These are phyloP conservation scores for Eupithecia pulchellata DNA, from an alignment of 2,888 invertebrate species.

Conservation along the genomic window DNA sequence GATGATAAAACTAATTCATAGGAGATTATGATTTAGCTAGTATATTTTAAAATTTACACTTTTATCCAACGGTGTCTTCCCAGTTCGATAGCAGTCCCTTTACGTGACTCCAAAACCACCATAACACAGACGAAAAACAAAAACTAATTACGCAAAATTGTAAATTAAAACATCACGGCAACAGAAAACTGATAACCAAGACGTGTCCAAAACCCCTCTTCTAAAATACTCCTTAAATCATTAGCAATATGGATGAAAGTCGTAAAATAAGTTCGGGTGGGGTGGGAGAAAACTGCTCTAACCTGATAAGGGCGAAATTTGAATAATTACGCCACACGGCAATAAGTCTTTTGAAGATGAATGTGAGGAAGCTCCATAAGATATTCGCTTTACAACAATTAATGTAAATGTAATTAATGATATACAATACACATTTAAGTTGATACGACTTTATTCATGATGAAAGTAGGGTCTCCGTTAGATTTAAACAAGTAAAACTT, in stretches of 20 bases:
- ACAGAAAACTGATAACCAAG: slow-evolving; percentile 53
- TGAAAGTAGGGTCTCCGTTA: not conserved
- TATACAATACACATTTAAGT: slow-evolving; percentile 3
- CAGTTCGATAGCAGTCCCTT: not conserved
- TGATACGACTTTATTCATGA: not conserved
- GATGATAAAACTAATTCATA: too few species aligned
- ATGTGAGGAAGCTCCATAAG: slow-evolving; percentile 63
- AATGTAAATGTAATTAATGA: slow-evolving; percentile 49
- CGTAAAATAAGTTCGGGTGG: slow-evolving; percentile 44
- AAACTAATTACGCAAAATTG: slow-evolving; percentile 52
- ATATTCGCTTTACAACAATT: slow-evolving; percentile 51
- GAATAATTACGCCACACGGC: slow-evolving; percentile 75
- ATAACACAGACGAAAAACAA: slow-evolving; percentile 50
- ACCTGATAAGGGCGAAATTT: slow-evolving; percentile 77
- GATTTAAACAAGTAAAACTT: not conserved
- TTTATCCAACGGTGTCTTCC: too few species aligned
- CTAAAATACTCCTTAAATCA: slow-evolving; percentile 41
- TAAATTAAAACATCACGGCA: slow-evolving; percentile 58
- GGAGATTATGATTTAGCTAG: not conserved
- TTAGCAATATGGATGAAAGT: slow-evolving; percentile 44
- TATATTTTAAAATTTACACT: not conserved
- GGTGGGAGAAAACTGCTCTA: slow-evolving; percentile 72
- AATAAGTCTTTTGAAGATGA: slow-evolving; percentile 73
- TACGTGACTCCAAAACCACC: slow-evolving; percentile 33
- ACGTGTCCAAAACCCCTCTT: slow-evolving; percentile 43